Evolutionary conservation across 2,888 invertebrate species (phyloP).

Genomic region (Xanthia icteritia): DNA sequence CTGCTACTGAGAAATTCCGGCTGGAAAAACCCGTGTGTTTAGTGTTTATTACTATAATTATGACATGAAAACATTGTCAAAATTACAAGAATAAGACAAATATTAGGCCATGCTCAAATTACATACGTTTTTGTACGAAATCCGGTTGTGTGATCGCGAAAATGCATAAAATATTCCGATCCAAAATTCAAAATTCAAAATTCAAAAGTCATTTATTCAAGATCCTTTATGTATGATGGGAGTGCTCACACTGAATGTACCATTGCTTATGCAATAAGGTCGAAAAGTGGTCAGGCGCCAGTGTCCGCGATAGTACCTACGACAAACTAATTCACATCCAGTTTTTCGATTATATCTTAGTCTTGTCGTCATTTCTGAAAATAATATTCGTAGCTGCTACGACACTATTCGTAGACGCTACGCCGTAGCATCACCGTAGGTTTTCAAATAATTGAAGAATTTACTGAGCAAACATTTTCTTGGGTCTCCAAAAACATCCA

Average conservation of each 20-base stretch:
- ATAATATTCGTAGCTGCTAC: neutral
- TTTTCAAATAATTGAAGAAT: neutral
- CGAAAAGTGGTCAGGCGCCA: too few species aligned
- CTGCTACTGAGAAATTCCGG: too few species aligned
- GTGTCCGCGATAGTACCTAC: too few species aligned
- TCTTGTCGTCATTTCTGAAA: neutral
- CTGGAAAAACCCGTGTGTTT: too few species aligned
- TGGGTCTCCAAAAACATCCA: neutral
- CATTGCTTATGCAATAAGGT: too few species aligned
- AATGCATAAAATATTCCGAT: neutral
- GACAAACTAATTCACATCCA: neutral
- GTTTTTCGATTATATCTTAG: neutral
- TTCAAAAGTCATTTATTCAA: too few species aligned
- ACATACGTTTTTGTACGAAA: neutral
- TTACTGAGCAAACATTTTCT: neutral
- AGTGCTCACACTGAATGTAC: too few species aligned
- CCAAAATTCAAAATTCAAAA: too few species aligned
- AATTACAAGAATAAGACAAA: neutral
- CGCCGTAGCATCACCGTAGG: neutral
- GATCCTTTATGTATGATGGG: too few species aligned
- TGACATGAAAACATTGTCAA: neutral
- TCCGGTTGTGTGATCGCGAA: neutral
- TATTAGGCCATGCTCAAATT: too few species aligned
- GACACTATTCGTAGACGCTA: slow-evolving; percentile 1
- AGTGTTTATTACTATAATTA: neutral